Conservation (phyloP, 1,140 invertebrate genomes). For the Cotesia typhae region DNA sequence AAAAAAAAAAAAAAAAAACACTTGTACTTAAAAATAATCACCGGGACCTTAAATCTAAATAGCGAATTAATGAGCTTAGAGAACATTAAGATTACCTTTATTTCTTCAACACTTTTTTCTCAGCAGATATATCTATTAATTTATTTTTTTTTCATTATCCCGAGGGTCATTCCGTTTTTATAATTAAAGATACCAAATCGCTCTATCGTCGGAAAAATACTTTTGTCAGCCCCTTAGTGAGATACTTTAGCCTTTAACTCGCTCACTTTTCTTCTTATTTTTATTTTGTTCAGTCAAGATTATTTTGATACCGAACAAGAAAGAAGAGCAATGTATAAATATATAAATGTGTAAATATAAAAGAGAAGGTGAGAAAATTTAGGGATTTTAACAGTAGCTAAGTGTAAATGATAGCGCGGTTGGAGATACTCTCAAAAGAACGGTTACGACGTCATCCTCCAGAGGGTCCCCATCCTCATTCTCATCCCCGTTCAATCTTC, state of each 20-base stretch:
- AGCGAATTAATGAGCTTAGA: background rate
- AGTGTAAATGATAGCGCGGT: constrained; percentile 63
- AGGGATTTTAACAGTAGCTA: constrained; percentile 43
- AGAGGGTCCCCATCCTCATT: constrained; percentile 1
- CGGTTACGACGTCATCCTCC: constrained; percentile 39
- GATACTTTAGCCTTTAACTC: constrained; percentile 39
- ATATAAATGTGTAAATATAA: background rate
- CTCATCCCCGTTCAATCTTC: no score
- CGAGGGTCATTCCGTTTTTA: constrained; percentile 45
- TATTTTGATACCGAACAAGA: background rate
- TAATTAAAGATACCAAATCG: constrained; percentile 63
- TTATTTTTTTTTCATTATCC: constrained; percentile 43
- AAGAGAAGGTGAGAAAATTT: constrained; percentile 14
- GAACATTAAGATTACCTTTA: constrained; percentile 25
- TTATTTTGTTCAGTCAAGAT: background rate
- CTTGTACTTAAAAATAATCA: constrained; percentile 1
- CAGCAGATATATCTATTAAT: background rate
- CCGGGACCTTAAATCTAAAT: no score
- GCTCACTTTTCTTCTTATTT: constrained; percentile 18
- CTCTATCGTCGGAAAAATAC: constrained; percentile 50
- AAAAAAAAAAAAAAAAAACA: background rate
- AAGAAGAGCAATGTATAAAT: background rate
- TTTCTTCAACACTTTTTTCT: constrained; percentile 11
- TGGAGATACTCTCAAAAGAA: constrained; percentile 48
- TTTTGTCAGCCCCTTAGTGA: constrained; percentile 2